A percentile compares a stretch with the other conserved stretches of the same genome.
These are phyloP conservation scores for Aegithalos caudatus DNA, from an alignment of 2,113 vertebrate species.

Conservation along the genomic window DNA sequence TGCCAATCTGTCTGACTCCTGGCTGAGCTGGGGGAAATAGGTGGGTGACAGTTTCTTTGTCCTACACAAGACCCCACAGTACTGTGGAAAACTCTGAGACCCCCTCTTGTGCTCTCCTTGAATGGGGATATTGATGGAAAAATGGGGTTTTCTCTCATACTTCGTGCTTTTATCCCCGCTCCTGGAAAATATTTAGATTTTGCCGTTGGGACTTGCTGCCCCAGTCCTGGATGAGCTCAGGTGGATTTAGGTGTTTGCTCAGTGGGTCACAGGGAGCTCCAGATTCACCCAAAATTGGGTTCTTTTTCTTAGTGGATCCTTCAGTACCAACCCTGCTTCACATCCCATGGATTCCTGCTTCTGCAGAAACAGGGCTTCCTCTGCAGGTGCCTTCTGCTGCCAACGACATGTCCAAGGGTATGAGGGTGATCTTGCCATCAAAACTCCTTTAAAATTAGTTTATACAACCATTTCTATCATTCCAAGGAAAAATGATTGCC, in stretches of 20 bases:
- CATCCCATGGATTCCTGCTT: neutral
- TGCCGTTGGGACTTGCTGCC: neutral
- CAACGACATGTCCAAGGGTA: neutral
- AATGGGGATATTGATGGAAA: neutral
- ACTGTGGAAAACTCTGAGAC: neutral
- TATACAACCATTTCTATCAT: neutral
- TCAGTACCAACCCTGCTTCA: neutral
- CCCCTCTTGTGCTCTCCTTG: neutral
- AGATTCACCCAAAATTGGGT: neutral
- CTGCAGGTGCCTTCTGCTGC: neutral
- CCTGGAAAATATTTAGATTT: neutral
- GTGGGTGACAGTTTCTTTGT: neutral
- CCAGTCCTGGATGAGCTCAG: neutral
- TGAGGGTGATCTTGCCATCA: neutral
- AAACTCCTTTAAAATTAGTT: neutral
- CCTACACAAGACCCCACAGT: rapidly evolving
- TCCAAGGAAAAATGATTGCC: neutral
- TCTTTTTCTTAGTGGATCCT: neutral
- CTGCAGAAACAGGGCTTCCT: neutral
- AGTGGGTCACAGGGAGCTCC: neutral
- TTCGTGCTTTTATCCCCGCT: neutral
- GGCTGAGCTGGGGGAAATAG: neutral
- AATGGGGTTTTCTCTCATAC: neutral
- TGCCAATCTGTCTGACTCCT: neutral
- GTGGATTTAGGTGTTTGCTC: neutral